Base-by-base conservation (phyloP, 92 coral and sea anemone genomes). In the Isaurus tuberculatus region DNA sequence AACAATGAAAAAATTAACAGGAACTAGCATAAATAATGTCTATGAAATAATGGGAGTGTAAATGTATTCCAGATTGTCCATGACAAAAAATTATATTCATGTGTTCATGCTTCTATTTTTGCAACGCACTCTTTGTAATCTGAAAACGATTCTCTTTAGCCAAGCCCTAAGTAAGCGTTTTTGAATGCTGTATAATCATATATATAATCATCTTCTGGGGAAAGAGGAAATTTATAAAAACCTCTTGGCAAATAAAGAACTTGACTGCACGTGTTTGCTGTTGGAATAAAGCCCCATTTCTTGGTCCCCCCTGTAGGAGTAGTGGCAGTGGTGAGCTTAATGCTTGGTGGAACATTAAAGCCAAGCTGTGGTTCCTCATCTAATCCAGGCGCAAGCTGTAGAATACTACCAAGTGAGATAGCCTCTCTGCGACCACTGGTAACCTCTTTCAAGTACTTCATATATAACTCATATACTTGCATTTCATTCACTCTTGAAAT, bases 341-440 rank as follows among this genome's bases (percentile, higher is more conserved):
- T 85, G 71, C 57, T 25, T 64, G 32, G 69, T 27, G 37, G 84
- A 55, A 78, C 55, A 43, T 27, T 84, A 90, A 91, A 91, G 3
- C 94, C 94, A 11, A 88, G 84, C 5, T 61, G 37, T 60, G 94
- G 94, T 73, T 91, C 94, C n/a, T 90, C 79, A 8, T 91, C 88
- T 72, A 85, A 65, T 29, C 89, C 92, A 23, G 89, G 82, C 10
- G 55, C 73, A 42, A 88, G 88, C 77, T 89, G 92, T 43, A 89
- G 85, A 57, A 91, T 89, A 42, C 86, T 79, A 15, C 89, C 89
- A 58, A 89, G 84, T 77, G 88, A 86, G 61, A 89, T 36, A 20
- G 73, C 75, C 9, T 46, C 75, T 65, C 92, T 88, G 25, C 77
- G 80, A 25, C 92, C 92, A 91, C 92, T 86, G 48, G 92, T 2